Evolutionary conservation across 53 echinoderm and acorn worm genomes (phyloP).

Genomic region (Holothuria scabra): DNA sequence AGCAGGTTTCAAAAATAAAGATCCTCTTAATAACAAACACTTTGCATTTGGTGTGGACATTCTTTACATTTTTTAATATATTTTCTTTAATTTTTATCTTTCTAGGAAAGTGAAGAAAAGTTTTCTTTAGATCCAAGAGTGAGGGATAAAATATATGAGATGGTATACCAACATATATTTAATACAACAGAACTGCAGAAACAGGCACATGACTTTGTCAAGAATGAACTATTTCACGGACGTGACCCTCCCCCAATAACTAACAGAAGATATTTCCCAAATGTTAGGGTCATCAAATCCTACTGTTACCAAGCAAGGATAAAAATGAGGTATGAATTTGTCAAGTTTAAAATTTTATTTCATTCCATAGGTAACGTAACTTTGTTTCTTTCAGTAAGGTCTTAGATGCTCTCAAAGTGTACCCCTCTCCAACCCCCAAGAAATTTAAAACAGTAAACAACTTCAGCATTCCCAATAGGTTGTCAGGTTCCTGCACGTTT

Average conservation of each 20-base stretch:
- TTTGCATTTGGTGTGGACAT: not conserved
- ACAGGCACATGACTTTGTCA: constrained; percentile 24
- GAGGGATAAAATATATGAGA: constrained; percentile 37
- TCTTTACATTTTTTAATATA: too few relatives aligned
- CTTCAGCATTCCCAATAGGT: too few relatives aligned
- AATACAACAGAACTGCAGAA: constrained; percentile 19
- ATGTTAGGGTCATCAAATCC: constrained; percentile 33
- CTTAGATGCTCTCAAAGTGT: too few relatives aligned
- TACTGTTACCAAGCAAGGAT: constrained; percentile 44
- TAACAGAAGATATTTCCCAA: constrained; percentile 40
- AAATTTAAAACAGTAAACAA: too few relatives aligned
- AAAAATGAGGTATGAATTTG: constrained; percentile 21
- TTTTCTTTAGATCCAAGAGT: constrained; percentile 41
- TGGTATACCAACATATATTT: constrained; percentile 26
- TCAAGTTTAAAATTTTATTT: too few relatives aligned
- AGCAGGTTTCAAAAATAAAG: too few relatives aligned
- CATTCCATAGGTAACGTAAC: too few relatives aligned
- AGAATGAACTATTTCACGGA: constrained; percentile 20
- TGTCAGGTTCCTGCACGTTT: too few relatives aligned
- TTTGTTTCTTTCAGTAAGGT: too few relatives aligned
- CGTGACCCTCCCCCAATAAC: constrained; percentile 44
- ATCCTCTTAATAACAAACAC: not conserved
- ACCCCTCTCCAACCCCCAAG: too few relatives aligned
- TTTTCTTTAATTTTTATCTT: not conserved
- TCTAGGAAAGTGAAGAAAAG: constrained; percentile 45